These are phyloP conservation scores for Malthinus seriepunctatus DNA, from an alignment of 2,888 invertebrate species.

Conservation along the genomic window DNA sequence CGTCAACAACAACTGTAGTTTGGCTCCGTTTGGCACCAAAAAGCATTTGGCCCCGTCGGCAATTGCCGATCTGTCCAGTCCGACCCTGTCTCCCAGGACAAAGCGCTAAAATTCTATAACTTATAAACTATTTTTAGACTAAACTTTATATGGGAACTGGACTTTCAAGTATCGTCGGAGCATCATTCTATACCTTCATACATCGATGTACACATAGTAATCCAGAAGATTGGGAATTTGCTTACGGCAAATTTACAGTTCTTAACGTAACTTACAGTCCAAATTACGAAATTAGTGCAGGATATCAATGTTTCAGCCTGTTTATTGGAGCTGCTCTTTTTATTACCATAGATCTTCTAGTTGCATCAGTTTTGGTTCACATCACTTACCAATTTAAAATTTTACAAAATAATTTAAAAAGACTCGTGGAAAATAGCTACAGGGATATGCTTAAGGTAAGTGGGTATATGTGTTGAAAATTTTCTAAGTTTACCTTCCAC, in stretches of 20 bases:
- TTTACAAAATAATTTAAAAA: conserved; percentile 13
- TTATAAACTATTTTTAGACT: conserved; percentile 3
- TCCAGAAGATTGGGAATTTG: conserved; percentile 15
- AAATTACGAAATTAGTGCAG: conserved; percentile 8
- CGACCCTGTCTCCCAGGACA: too few species aligned
- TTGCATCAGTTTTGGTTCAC: conserved; percentile 19
- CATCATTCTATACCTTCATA: not conserved
- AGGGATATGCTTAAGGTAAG: conserved; percentile 4
- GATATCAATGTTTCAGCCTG: conserved; percentile 14
- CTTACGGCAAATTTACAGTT: conserved; percentile 13
- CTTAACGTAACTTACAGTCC: conserved; percentile 20
- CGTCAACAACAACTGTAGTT: too few species aligned
- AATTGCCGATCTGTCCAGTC: too few species aligned
- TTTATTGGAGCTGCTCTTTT: conserved; percentile 8
- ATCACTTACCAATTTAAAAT: conserved; percentile 23
- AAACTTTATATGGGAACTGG: not conserved
- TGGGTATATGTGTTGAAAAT: too few species aligned
- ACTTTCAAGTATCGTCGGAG: not conserved
- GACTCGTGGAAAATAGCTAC: not conserved
- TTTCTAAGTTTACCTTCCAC: too few species aligned
- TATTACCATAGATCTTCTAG: conserved; percentile 16
- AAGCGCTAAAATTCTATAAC: too few species aligned
- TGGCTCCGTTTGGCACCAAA: too few species aligned
- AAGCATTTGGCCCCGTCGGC: too few species aligned
- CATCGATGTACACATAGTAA: not conserved